Percentiles rank a stretch among this genome's conserved stretches.
These are phyloP conservation scores for Branchinecta sandiegonensis DNA, from an alignment of 2,888 invertebrate species.

Conservation along the genomic window DNA sequence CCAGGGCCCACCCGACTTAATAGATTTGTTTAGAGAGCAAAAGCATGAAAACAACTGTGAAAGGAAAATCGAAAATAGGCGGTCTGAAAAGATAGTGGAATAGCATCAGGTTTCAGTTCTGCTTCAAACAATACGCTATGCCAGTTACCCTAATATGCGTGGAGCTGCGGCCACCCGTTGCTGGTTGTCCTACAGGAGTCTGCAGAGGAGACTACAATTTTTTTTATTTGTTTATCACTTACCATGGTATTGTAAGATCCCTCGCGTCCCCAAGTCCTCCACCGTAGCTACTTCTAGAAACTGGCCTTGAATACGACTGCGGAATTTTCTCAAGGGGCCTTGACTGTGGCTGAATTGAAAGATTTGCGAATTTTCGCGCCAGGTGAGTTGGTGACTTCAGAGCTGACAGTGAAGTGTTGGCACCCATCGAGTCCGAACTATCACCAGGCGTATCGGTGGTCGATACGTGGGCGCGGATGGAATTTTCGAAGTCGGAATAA, in stretches of 20 bases:
- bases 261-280: background rate
- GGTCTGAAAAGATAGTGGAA: too few relatives aligned
- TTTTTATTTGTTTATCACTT: too few relatives aligned
- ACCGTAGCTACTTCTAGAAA: background rate
- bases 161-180: too few relatives aligned
- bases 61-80: too few relatives aligned
- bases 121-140: too few relatives aligned
- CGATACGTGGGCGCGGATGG: background rate
- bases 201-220: too few relatives aligned
- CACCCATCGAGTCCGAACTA: constrained; percentile 6
- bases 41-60: too few relatives aligned
- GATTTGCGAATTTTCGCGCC: background rate
- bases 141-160: too few relatives aligned
- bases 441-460: background rate
- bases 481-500: background rate
- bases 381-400: background rate
- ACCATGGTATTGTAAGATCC: background rate
- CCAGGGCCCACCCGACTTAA: too few relatives aligned
- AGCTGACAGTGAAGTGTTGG: constrained; percentile 12
- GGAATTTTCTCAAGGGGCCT: background rate
- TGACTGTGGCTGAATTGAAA: background rate
- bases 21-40: too few relatives aligned
- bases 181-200: too few relatives aligned
- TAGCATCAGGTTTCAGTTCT: too few relatives aligned
- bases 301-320: background rate